Conservation (phyloP, 2,113 vertebrate genomes). For the Cynoglossus semilaevis region DNA sequence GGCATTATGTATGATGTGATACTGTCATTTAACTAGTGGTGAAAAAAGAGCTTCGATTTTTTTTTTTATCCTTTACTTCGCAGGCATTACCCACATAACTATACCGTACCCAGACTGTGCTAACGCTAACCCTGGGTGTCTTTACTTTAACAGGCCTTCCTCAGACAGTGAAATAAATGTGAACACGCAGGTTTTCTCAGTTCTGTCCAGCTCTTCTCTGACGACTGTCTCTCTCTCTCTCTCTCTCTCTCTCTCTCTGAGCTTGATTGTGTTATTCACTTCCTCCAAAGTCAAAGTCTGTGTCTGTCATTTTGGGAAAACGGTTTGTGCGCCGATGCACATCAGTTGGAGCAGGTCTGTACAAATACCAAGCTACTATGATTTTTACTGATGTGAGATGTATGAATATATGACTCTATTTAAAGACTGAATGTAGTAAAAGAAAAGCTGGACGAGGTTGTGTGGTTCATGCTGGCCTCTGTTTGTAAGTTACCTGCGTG, state of each 20-base stretch:
- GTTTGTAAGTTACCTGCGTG: slow-evolving; percentile 53
- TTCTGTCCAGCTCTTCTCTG: slow-evolving; percentile 32
- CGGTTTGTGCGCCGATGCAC: slow-evolving; percentile 40
- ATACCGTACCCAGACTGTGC: slow-evolving; percentile 29
- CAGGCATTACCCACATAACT: slow-evolving; percentile 23
- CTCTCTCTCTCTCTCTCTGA: no score
- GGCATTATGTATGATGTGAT: slow-evolving; percentile 41
- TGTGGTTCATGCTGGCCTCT: slow-evolving; percentile 48
- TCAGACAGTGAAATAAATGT: slow-evolving; percentile 31
- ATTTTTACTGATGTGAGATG: slow-evolving; percentile 71
- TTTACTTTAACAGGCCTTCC: slow-evolving; percentile 16
- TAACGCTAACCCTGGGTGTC: slow-evolving; percentile 29
- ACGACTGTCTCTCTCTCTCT: slow-evolving; percentile 33
- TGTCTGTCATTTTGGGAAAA: slow-evolving; percentile 51
- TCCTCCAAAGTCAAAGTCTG: slow-evolving; percentile 37
- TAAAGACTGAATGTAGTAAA: slow-evolving; percentile 74
- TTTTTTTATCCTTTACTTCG: slow-evolving; percentile 4
- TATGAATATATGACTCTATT: slow-evolving; percentile 71
- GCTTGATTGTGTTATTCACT: slow-evolving; percentile 37
- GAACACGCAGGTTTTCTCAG: slow-evolving; percentile 18
- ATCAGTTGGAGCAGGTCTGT: slow-evolving; percentile 61
- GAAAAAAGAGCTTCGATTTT: slow-evolving; percentile 13
- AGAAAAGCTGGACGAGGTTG: slow-evolving; percentile 54
- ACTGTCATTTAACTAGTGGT: slow-evolving; percentile 28
- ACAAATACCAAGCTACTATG: slow-evolving; percentile 69